These are phyloP conservation scores for Lithobius niger DNA, from an alignment of 1,140 invertebrate genomes.

Conservation along the genomic window DNA sequence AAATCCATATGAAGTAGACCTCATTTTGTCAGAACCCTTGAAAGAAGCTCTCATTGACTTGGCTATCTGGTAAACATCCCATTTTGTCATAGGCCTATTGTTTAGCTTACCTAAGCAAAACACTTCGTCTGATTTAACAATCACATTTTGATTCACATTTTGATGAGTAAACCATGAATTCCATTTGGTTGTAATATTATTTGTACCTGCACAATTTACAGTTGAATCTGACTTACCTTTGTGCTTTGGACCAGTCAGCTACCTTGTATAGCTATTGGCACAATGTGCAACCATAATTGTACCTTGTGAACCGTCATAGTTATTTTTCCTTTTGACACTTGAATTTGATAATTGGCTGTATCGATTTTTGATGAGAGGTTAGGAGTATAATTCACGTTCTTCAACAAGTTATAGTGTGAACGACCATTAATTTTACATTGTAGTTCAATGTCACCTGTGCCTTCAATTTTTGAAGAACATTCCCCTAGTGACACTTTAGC, in stretches of 20 bases:
- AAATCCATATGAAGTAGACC: too few species aligned
- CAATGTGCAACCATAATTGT: too few species aligned
- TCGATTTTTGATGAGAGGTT: background rate
- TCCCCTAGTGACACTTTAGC: background rate
- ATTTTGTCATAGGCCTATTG: background rate
- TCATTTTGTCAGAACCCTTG: background rate
- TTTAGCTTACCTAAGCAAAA: background rate
- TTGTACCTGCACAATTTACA: background rate
- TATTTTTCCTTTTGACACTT: too few species aligned
- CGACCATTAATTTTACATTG: background rate
- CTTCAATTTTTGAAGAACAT: background rate
- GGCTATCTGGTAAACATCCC: background rate
- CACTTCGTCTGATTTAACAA: background rate
- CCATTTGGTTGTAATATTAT: background rate
- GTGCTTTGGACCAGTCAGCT: too few species aligned
- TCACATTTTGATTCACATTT: background rate
- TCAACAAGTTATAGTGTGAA: background rate
- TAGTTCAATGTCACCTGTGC: background rate
- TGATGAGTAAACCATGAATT: background rate
- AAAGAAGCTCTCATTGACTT: too few species aligned
- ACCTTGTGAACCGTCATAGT: too few species aligned
- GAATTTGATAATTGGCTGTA: background rate
- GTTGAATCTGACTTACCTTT: too few species aligned
- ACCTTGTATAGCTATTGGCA: too few species aligned
- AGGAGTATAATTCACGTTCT: background rate